Base-by-base conservation (phyloP, 2,888 invertebrate genomes). In the Acronicta alni region DNA sequence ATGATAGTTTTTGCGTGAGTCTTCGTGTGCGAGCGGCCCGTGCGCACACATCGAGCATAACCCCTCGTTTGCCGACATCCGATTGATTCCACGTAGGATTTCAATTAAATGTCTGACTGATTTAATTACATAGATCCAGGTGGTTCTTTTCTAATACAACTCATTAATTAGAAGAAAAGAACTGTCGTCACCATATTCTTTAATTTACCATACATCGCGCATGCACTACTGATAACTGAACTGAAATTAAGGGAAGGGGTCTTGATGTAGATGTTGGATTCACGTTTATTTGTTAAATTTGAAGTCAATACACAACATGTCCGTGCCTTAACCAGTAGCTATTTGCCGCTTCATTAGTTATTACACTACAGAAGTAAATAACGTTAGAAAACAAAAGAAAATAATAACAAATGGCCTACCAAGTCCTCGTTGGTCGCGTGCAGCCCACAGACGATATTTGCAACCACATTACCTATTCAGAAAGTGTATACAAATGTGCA, bases 21-120 rank as follows among this genome's bases (percentile, higher is more conserved):
- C 80, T 49, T 70, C 79, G 76, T 80, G 79, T 79, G 80, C 32
- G 79, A 76, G 57, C 76, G 61, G 59, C 62, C 41, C 45, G 43
- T 62, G 57, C 65, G 64, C 46, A 56, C 64, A 18, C 37, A 48
- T 26, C 23, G 16, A 39, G 16, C 30, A 10, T 10, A 42, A 18
- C 45, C 66, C 37, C 30, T 18, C 45, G 53, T 46, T 55, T 39
- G 71, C 38, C 41, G 58, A 30, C 30, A 14, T 39, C 23, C 18
- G 35, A 38, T 35, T 8, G 32, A 26, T 61, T 17, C 38, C 18
- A 41, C 62, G 38, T n/a, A 61, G 35, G 18, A 59, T 57, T 39
- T 54, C 26, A 39, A 51, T 45, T 57, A 18, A 56, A 48, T 45
- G 47, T 59, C 56, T 42, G 46, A 68, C 42, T 67, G 47, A 59